phyloP scores from a whole-genome alignment of 2,113 vertebrate species.

The Aix galericulata region DNA sequence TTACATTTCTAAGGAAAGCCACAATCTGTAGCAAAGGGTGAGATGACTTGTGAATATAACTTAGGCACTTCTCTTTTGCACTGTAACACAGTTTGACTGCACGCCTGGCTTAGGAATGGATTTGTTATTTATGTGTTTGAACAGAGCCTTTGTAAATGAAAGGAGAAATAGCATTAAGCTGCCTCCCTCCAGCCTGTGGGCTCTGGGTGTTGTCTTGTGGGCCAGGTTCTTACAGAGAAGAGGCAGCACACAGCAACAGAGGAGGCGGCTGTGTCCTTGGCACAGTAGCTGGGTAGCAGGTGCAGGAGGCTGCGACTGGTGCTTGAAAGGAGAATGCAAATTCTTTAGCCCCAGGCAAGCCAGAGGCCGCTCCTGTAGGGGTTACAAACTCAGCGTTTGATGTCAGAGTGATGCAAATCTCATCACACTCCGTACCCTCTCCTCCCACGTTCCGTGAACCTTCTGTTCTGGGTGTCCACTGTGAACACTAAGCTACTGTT shows the following conservation, averaged over 20 bases:
- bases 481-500: background rate
- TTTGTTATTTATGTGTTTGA: constrained; percentile 66
- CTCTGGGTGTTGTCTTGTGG: background rate
- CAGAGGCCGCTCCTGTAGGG: background rate
- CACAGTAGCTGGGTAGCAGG: background rate
- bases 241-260: background rate
- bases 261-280: background rate
- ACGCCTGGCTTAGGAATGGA: constrained; percentile 37
- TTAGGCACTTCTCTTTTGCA: constrained; percentile 13
- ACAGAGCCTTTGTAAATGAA: constrained; percentile 62
- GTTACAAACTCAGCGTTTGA: background rate
- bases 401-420: background rate
- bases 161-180: background rate
- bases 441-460: background rate
- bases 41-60: constrained; percentile 22
- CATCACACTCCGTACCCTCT: background rate
- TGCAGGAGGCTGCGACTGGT: background rate
- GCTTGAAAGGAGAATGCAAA: background rate
- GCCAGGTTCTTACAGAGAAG: background rate
- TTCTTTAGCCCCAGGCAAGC: background rate
- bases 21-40: constrained; percentile 1
- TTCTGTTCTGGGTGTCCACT: background rate
- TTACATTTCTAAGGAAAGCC: background rate
- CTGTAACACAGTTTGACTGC: constrained; percentile 63
- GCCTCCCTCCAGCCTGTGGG: background rate